phyloP scores from a whole-genome alignment of 2,113 vertebrate genomes.

The Eira barbara region DNA sequence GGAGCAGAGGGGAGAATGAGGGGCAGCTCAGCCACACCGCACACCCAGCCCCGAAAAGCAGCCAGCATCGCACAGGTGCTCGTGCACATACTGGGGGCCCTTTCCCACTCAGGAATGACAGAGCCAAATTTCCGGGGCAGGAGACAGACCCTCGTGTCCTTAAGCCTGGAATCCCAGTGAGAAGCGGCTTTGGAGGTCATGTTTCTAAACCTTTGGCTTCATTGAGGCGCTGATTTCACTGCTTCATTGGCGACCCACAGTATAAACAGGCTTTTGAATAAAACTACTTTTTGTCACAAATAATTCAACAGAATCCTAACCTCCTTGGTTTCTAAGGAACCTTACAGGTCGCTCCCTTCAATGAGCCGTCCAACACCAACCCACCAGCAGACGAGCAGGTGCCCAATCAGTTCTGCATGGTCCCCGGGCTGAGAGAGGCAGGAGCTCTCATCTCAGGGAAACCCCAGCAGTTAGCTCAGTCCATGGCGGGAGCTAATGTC shows the following conservation, averaged over 20 bases:
- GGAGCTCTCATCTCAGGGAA: not conserved
- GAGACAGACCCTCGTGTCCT: fast-evolving
- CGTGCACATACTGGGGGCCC: not conserved
- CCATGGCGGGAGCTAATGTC: fast-evolving
- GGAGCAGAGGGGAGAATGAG: no score
- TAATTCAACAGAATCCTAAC: not conserved
- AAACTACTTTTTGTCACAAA: not conserved
- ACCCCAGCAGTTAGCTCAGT: not conserved
- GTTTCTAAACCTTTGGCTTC: not conserved
- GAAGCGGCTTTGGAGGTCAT: not conserved
- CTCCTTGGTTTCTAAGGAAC: not conserved
- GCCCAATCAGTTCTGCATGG: fast-evolving
- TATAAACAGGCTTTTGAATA: not conserved
- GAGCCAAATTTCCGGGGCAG: no score
- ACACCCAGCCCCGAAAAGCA: fast-evolving
- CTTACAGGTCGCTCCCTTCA: not conserved
- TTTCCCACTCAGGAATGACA: fast-evolving
- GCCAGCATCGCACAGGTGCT: fast-evolving
- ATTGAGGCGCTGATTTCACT: fast-evolving
- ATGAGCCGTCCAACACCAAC: fast-evolving
- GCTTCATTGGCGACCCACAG: not conserved
- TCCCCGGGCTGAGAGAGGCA: fast-evolving
- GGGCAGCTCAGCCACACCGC: fast-evolving
- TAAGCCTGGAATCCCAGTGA: not conserved
- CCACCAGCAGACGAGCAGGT: no score